Evolutionary conservation across 1,140 invertebrate species (phyloP).

Genomic region (Zelostemma sp.): DNA sequence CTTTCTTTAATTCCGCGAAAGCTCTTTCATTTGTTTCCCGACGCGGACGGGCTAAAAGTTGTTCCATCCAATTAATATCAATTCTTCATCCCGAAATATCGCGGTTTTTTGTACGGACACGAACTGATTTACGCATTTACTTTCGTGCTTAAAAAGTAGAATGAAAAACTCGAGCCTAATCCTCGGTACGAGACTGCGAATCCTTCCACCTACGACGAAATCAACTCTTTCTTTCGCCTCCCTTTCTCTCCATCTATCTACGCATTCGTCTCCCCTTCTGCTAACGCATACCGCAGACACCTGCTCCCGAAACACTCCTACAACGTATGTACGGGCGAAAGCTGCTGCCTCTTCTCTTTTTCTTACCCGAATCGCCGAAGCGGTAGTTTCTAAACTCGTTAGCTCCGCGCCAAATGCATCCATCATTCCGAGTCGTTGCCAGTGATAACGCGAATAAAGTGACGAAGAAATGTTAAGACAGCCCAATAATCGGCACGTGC

Average conservation of each 20-base stretch:
- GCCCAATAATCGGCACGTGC: no score
- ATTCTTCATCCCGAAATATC: no score
- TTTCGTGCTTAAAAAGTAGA: not conserved
- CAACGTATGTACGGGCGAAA: constrained; percentile 17
- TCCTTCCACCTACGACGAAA: constrained; percentile 20
- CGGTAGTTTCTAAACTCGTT: constrained; percentile 39
- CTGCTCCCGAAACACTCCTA: constrained; percentile 49
- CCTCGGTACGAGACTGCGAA: constrained; percentile 44
- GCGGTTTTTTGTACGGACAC: no score
- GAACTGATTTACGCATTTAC: no score
- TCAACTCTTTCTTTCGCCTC: constrained; percentile 9
- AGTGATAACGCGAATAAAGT: constrained; percentile 22
- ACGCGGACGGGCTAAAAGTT: not conserved
- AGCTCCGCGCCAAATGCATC: constrained; percentile 29
- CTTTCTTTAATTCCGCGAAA: constrained; percentile 22
- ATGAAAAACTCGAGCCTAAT: constrained; percentile 30
- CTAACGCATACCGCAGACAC: constrained; percentile 41
- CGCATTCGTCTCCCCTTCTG: not conserved
- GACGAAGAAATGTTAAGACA: no score
- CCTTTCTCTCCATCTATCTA: constrained; percentile 11
- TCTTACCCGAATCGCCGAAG: constrained; percentile 10
- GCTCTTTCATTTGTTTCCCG: not conserved
- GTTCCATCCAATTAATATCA: no score
- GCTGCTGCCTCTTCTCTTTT: constrained; percentile 21
- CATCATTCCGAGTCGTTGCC: constrained; percentile 15